Conservation (phyloP, 2,888 invertebrate species). For the Harmothoe impar region DNA sequence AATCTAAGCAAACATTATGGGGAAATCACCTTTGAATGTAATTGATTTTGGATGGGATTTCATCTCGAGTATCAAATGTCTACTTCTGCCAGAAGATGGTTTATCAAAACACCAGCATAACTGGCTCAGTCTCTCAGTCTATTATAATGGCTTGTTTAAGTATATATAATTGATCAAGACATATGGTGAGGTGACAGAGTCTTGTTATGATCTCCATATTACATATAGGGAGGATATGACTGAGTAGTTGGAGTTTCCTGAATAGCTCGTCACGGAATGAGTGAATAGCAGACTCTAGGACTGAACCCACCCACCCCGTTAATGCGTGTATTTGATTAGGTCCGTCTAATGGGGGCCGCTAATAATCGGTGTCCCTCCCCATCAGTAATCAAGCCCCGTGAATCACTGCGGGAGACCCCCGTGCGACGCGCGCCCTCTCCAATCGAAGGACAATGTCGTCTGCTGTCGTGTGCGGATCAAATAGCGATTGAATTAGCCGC, state of each 20-base stretch:
- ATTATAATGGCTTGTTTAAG: too few relatives aligned
- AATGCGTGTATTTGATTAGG: slow-evolving; percentile 60
- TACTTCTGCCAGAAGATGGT: too few relatives aligned
- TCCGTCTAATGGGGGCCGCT: slow-evolving; percentile 23
- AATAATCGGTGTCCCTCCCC: slow-evolving; percentile 54
- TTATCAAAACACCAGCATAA: too few relatives aligned
- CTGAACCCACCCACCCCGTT: slow-evolving; percentile 1
- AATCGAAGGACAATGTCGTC: slow-evolving; percentile 40
- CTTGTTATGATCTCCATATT: too few relatives aligned
- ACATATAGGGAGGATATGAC: too few relatives aligned
- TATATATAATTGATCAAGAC: too few relatives aligned
- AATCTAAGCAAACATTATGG: slow-evolving; percentile 33
- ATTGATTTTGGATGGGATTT: slow-evolving; percentile 21
- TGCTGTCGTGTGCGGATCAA: slow-evolving; percentile 47
- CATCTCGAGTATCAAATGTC: background rate
- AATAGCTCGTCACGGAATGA: background rate
- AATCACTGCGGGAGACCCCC: slow-evolving; percentile 51
- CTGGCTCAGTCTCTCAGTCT: too few relatives aligned
- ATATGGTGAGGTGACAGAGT: too few relatives aligned
- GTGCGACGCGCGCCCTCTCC: slow-evolving; percentile 34
- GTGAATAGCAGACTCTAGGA: background rate
- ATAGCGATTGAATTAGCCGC: slow-evolving; percentile 57
- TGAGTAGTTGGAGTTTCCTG: background rate
- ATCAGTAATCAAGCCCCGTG: slow-evolving; percentile 51
- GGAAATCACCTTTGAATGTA: background rate